Conservation (phyloP, 64 coral and sea anemone genomes). For the Anthopleura sola region DNA sequence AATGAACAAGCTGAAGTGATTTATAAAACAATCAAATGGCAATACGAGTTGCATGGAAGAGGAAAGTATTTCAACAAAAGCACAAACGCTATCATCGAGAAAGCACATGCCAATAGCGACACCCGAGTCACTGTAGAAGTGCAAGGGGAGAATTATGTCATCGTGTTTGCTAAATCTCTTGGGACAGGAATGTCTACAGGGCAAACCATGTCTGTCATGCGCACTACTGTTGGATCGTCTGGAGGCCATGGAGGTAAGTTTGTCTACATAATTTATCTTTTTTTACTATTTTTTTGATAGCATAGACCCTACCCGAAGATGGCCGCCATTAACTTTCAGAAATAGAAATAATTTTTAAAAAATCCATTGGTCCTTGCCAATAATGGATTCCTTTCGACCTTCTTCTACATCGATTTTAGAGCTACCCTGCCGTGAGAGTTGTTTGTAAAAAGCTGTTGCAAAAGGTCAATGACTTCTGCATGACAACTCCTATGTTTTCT, state of each 20-base stretch:
- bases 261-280: background rate
- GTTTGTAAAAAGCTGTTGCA: too few relatives aligned
- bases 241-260: constrained; percentile 16
- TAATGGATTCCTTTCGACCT: too few relatives aligned
- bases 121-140: background rate
- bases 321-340: too few relatives aligned
- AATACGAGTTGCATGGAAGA: background rate
- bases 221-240: background rate
- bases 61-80: background rate
- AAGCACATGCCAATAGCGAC: background rate
- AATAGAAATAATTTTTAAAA: too few relatives aligned
- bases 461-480: too few relatives aligned
- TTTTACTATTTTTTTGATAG: background rate
- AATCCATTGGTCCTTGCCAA: too few relatives aligned
- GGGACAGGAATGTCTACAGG: background rate
- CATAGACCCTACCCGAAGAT: too few relatives aligned
- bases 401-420: too few relatives aligned
- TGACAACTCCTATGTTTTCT: too few relatives aligned
- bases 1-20: constrained; percentile 5
- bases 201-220: background rate
- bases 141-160: background rate
- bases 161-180: background rate
- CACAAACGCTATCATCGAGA: constrained; percentile 16
- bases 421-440: too few relatives aligned
- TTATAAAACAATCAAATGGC: constrained; percentile 10